These are phyloP conservation scores for Pteronura brasiliensis DNA, from an alignment of 2,113 vertebrate genomes.

Conservation along the genomic window DNA sequence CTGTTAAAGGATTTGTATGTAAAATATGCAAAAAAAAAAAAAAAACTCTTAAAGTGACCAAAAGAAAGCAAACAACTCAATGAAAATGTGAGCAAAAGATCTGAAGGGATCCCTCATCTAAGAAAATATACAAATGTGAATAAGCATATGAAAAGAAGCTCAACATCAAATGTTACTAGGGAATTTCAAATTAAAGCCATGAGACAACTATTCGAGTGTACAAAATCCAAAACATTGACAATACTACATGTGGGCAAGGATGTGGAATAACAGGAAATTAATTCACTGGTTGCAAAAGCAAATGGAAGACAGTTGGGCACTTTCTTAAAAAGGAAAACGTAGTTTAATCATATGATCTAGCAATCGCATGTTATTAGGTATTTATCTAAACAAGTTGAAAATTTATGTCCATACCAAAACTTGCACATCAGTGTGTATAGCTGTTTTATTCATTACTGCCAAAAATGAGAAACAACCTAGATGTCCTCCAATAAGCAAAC, in stretches of 20 bases:
- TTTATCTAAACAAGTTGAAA: neutral
- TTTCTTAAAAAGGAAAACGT: neutral
- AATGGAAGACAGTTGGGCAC: neutral
- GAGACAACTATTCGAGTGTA: neutral
- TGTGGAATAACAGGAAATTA: neutral
- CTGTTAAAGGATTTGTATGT: neutral
- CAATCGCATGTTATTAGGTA: neutral
- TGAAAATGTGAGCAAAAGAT: neutral
- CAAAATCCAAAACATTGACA: neutral
- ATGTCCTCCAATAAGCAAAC: neutral
- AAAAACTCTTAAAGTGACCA: neutral
- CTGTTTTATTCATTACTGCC: neutral
- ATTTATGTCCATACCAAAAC: neutral
- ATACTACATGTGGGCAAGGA: neutral
- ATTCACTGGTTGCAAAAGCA: neutral
- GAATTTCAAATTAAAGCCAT: neutral
- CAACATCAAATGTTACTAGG: neutral
- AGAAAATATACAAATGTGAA: neutral
- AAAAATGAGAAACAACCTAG: neutral
- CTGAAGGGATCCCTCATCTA: neutral
- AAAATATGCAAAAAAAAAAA: neutral
- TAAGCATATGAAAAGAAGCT: neutral
- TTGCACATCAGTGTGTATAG: neutral
- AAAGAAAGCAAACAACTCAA: neutral
- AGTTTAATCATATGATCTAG: neutral